Evolutionary conservation across 2,113 vertebrate genomes (phyloP).

Genomic region (Passer domesticus): DNA sequence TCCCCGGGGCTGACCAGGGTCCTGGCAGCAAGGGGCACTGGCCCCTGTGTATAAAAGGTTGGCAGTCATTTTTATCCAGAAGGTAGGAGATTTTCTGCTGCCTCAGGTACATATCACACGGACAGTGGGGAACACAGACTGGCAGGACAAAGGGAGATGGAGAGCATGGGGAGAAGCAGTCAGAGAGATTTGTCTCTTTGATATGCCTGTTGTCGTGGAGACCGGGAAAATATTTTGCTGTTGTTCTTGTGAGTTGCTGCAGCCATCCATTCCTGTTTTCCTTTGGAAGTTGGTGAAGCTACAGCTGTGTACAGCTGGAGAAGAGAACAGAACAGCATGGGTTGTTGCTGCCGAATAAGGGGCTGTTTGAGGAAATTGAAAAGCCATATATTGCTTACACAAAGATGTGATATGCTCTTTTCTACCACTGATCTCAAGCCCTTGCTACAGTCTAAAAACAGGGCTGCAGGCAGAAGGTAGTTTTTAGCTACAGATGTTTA

Average conservation of each 20-base stretch:
- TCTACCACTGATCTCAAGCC: not conserved
- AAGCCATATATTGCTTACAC: not conserved
- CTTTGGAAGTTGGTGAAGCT: not conserved
- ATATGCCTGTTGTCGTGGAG: not conserved
- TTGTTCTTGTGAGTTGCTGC: not conserved
- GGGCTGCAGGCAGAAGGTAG: not conserved
- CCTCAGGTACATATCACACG: not conserved
- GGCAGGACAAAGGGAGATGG: not conserved
- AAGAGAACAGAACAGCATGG: not conserved
- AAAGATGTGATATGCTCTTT: not conserved
- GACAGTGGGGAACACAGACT: fast-evolving
- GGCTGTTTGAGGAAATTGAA: not conserved
- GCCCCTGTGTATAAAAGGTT: not conserved
- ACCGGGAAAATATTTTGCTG: not conserved
- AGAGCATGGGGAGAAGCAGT: not conserved
- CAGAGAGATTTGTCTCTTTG: not conserved
- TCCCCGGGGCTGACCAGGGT: not conserved
- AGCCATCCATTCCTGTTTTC: not conserved
- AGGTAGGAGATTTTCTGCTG: not conserved
- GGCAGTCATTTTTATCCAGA: not conserved
- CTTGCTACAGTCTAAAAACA: not conserved
- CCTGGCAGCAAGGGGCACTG: not conserved
- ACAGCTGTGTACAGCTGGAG: not conserved
- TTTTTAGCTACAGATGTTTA: not conserved
- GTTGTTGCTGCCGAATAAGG: not conserved